A percentile compares a stretch with the other conserved stretches of the same genome.
phyloP scores from a whole-genome alignment of 1,140 invertebrate genomes.

The Drosophila pseudoananassae region DNA sequence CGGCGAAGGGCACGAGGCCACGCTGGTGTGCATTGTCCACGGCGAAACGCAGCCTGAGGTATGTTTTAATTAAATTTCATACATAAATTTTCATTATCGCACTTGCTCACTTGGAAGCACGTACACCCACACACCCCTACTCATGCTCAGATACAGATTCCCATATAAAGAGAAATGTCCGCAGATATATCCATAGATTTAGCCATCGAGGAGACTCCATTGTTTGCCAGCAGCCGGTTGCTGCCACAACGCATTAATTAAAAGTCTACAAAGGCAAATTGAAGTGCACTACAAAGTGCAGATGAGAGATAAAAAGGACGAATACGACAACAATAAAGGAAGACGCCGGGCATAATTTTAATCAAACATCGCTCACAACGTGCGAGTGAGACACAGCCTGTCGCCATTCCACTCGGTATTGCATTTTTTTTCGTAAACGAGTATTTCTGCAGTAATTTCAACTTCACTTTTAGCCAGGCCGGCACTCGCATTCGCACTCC shows the following conservation, averaged over 20 bases:
- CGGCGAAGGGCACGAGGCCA: constrained; percentile 88
- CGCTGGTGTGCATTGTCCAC: constrained; percentile 88
- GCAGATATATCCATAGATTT: constrained; percentile 29
- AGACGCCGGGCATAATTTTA: constrained; percentile 71
- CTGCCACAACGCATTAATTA: constrained; percentile 64
- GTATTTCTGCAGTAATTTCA: constrained; percentile 35
- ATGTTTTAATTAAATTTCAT: constrained; percentile 84
- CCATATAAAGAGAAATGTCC: constrained; percentile 7
- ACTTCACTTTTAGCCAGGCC: constrained; percentile 41
- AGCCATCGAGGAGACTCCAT: constrained; percentile 17
- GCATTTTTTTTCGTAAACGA: constrained; percentile 29
- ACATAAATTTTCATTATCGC: constrained; percentile 79
- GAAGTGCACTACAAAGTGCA: constrained; percentile 60
- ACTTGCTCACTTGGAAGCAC: constrained; percentile 69
- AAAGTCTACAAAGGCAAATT: constrained; percentile 70
- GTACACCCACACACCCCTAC: constrained; percentile 22
- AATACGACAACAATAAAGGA: background rate
- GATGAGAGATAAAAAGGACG: constrained; percentile 21
- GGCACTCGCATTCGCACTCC: background rate
- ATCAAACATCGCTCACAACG: constrained; percentile 70
- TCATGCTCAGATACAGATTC: constrained; percentile 9
- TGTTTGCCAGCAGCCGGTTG: constrained; percentile 28
- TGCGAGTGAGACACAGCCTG: background rate
- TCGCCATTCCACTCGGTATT: constrained; percentile 5
- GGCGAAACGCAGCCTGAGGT: constrained; percentile 88